Conservation (phyloP, 2,113 vertebrate genomes). For the Baryphthengus martii region DNA sequence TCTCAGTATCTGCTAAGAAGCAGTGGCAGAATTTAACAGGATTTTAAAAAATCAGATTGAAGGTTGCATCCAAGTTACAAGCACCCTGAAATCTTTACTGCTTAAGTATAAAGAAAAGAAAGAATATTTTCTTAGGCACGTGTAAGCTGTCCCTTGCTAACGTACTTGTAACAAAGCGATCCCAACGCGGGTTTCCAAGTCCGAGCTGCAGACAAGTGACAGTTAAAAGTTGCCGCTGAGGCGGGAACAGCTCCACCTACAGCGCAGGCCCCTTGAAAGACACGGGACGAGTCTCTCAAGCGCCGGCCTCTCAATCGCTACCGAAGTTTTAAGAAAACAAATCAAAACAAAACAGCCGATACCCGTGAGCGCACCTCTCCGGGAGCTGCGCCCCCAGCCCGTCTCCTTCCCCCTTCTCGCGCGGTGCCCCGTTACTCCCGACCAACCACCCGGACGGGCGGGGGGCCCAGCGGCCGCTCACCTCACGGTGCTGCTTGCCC, state of each 20-base stretch:
- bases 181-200: neutral
- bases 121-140: accelerated
- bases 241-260: too few species aligned
- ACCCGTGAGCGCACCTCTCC: too few species aligned
- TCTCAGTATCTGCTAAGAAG: neutral
- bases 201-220: neutral
- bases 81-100: neutral
- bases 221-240: neutral
- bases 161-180: neutral
- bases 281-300: neutral
- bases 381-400: neutral
- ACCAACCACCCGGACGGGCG: too few species aligned
- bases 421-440: accelerated
- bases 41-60: neutral
- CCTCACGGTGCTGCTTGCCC: slow-evolving; percentile 90
- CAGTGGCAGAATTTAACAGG: neutral
- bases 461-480: slow-evolving; percentile 28
- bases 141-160: neutral
- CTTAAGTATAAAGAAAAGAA: neutral
- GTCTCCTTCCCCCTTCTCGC: neutral
- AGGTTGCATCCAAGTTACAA: neutral
- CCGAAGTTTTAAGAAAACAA: accelerated
- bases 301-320: accelerated
- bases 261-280: accelerated
- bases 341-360: too few species aligned